Evolutionary conservation across 2,797 vertebrate species (phyloP), one percentile per base, ranked within the genome.

Genomic region (Chanos chanos): DNA sequence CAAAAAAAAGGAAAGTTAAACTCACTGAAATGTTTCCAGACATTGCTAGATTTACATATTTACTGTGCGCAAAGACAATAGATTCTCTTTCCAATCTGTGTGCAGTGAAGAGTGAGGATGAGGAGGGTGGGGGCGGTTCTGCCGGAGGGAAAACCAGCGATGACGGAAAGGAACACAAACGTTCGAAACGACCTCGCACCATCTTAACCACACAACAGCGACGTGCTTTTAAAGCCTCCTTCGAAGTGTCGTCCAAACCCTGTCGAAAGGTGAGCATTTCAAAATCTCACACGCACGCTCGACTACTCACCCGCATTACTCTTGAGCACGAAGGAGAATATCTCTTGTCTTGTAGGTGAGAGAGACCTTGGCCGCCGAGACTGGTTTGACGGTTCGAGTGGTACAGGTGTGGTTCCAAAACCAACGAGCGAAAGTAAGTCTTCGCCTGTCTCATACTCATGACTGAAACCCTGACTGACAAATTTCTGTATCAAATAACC

Each of bases 381-480:
- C 93, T 1, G 94, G 94, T 25, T 80, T 95, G 73, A 95, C 93
- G 0, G 94, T 94, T 39, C 85, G 94, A 7, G 94, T 95, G 44
- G 94, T 95, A 1, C 93, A 94, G 72, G 94, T 95, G 62, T 95
- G 94, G 93, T 95, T 94, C 81, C 94, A 94, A 81, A 95, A 94
- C 74, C 94, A 95, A 75, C 89, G 94, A 78, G 94, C 94, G 57
- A 95, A 95, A 93, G 94, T 94, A 67, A 82, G 85, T 62, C 5
- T 49, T 65, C 8, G 28, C 50, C 36, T 53, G 7, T 3, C 47
- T 30, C 7, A 30, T n/a, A n/a, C n/a, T n/a, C n/a, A n/a, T n/a
- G n/a, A n/a, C n/a, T n/a, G n/a, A n/a, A n/a, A n/a, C n/a, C n/a
- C n/a, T n/a, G n/a, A n/a, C n/a, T n/a, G n/a, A n/a, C n/a, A n/a